Evolutionary conservation across 2,888 invertebrate species (phyloP).

Genomic region (Drosophila borborema): DNA sequence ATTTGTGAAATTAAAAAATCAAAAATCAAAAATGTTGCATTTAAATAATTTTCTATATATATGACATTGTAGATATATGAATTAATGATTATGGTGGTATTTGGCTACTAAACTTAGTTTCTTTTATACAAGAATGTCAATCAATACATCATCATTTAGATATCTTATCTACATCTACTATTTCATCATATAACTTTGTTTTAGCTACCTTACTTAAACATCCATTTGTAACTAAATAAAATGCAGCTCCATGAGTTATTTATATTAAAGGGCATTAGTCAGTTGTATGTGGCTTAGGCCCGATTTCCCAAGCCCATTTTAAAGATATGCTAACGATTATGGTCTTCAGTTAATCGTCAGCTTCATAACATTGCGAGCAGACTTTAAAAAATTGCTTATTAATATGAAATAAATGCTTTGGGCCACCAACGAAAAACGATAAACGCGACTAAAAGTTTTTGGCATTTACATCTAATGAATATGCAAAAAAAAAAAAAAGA

Average conservation of each 20-base stretch:
- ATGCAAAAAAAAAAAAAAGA: slow-evolving; percentile 49
- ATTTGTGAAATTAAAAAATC: too few species aligned
- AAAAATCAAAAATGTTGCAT: too few species aligned
- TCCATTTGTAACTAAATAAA: slow-evolving; percentile 1
- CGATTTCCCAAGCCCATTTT: slow-evolving; percentile 35
- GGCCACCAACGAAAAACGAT: slow-evolving; percentile 76
- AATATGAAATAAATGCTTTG: slow-evolving; percentile 73
- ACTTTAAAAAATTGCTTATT: slow-evolving; percentile 74
- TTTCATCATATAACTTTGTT: not conserved
- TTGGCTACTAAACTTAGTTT: too few species aligned
- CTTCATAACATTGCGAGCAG: slow-evolving; percentile 69
- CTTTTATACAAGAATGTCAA: too few species aligned
- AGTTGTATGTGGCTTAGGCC: slow-evolving; percentile 18
- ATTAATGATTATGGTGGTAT: too few species aligned
- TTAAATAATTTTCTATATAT: too few species aligned
- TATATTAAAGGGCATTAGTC: slow-evolving; percentile 38
- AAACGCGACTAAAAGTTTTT: slow-evolving; percentile 72
- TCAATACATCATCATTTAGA: not conserved
- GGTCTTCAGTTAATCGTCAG: slow-evolving; percentile 51
- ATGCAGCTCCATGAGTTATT: not conserved
- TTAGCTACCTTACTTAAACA: not conserved
- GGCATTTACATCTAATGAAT: slow-evolving; percentile 77
- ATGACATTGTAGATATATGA: too few species aligned
- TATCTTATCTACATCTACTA: not conserved
- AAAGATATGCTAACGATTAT: slow-evolving; percentile 65